Evolutionary conservation across 2,113 vertebrate species (phyloP), one percentile per base, ranked within the genome.

Genomic region (Solenodon paradoxus): DNA sequence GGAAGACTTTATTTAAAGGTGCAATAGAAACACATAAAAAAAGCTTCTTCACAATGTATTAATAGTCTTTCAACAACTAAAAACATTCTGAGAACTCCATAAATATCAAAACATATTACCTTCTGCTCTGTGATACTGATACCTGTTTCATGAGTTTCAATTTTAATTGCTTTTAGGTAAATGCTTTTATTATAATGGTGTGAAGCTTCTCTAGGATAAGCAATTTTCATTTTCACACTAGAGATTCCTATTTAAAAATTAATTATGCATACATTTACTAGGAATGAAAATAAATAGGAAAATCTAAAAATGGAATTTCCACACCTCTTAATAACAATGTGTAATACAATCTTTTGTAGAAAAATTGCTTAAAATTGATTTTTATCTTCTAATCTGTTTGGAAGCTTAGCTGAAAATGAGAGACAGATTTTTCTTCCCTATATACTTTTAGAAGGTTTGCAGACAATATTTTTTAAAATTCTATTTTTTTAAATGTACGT

Each of bases 391-490:
- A 35, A 3, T 66, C 11, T 89, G 1, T 88, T 95, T 91, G 51
- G 19, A 9, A 84, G 42, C 19, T 63, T 90, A 47, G 7, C 19
- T 63, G 77, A 87, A 57, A 9, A 53, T 30, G 13, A 85, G 11
- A 95, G 32, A 10, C 61, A 94, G n/a, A 28, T n/a, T 66, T 63
- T 92, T 88, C 53, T 85, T 16, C 74, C n/a, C 20, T 75, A 64
- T 71, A 80, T 75, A 74, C 16, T 71, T 92, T 83, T 28, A 40
- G 53, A 84, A 69, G n/a, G 8, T 86, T 81, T 66, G 15, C 20
- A 66, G 22, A 66, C 10, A 77, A 10, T 4, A 2, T 24, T 51
- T 71, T 92, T 86, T 72, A 57, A 84, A 87, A 57, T 79, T 69
- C 45, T 81, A 69, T 66, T 35, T 84, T 95, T 57, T 12, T 32